phyloP scores from a whole-genome alignment of 2,113 vertebrate genomes.

The Embiotoca jacksoni region DNA sequence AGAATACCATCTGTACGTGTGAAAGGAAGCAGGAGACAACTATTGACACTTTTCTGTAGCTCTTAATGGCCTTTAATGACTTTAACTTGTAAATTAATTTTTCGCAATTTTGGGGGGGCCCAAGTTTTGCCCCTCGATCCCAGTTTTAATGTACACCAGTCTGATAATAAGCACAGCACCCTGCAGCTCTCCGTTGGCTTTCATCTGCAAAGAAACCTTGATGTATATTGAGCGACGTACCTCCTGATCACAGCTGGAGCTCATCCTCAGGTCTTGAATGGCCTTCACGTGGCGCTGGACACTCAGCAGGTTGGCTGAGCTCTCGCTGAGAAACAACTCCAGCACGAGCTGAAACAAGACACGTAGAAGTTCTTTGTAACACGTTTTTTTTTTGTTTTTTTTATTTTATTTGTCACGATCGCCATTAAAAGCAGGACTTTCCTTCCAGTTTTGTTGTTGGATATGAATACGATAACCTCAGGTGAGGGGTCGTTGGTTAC shows the following conservation, averaged over 20 bases:
- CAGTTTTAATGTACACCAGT: too few species aligned
- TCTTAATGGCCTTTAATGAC: too few species aligned
- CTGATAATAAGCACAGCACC: too few species aligned
- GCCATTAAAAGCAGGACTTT: background rate
- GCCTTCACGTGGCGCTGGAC: slow-evolving; percentile 37
- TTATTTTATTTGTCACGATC: background rate
- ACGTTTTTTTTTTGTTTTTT: background rate
- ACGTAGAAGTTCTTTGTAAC: background rate
- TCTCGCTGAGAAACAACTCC: slow-evolving; percentile 40
- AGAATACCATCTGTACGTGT: too few species aligned
- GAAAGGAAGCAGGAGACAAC: too few species aligned
- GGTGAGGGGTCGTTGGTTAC: background rate
- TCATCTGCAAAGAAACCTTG: too few species aligned
- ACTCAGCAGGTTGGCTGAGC: slow-evolving; percentile 8
- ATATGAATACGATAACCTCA: background rate
- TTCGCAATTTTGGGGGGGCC: too few species aligned
- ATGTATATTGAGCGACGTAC: background rate
- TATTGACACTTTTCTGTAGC: too few species aligned
- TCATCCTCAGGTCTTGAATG: slow-evolving; percentile 22
- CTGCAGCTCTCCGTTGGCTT: too few species aligned
- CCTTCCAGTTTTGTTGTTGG: background rate
- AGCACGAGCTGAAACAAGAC: slow-evolving; percentile 44
- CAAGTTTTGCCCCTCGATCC: too few species aligned
- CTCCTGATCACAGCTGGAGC: slow-evolving; percentile 25
- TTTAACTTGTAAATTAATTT: too few species aligned